Conservation (phyloP, 2,888 invertebrate genomes). For the Agapostemon virescens region DNA sequence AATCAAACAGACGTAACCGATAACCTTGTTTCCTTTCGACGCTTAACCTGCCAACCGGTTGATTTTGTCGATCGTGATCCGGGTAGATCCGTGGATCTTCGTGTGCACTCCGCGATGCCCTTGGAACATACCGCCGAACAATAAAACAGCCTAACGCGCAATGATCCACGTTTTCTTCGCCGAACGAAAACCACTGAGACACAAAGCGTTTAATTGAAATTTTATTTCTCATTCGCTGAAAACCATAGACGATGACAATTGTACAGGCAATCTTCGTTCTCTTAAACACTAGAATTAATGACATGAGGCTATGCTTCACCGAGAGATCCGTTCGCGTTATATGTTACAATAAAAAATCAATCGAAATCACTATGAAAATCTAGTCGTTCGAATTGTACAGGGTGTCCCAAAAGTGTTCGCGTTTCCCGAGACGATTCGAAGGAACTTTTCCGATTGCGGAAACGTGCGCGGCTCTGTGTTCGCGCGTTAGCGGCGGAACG, state of each 20-base stretch:
- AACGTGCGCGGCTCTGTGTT: too few species aligned
- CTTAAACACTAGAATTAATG: background rate
- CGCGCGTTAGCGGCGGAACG: too few species aligned
- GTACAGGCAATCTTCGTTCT: background rate
- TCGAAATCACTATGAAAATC: background rate
- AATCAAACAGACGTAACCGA: conserved; percentile 17
- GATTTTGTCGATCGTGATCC: background rate
- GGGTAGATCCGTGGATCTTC: background rate
- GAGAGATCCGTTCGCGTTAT: background rate
- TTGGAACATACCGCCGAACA: background rate
- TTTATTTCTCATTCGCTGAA: conserved; percentile 1
- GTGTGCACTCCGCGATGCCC: background rate
- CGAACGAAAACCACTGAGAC: background rate
- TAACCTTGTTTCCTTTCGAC: conserved; percentile 21
- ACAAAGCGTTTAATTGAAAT: background rate
- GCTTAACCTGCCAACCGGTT: conserved; percentile 7
- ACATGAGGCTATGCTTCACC: background rate
- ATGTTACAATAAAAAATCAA: background rate
- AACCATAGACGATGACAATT: background rate
- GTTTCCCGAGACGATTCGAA: too few species aligned
- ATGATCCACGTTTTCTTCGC: background rate
- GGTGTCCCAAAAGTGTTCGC: too few species aligned
- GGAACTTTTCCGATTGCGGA: too few species aligned
- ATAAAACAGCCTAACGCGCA: background rate
- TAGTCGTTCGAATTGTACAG: too few species aligned